Base-by-base conservation (phyloP, 2,888 invertebrate genomes). In the Heliconius hortense region DNA sequence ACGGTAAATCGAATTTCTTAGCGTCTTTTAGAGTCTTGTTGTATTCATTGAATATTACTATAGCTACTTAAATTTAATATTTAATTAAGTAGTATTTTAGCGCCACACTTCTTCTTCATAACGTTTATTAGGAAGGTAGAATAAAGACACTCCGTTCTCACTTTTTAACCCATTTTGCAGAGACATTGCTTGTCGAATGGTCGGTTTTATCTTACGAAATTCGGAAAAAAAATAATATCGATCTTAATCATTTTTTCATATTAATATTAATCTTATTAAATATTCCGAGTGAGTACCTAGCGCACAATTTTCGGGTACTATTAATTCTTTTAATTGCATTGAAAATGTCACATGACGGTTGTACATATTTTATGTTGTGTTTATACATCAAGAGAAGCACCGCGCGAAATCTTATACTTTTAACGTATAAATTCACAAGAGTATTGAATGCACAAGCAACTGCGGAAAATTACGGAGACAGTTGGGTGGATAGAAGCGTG, bases 401-500 rank as follows among this genome's bases (percentile, higher is more conserved):
- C 39, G 39, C 39, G 35, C 59, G 60, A 67, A 75, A 76, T 74
- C 86, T 89, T 87, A 84, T 87, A 88, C 90, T 88, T 88, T 77
- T 79, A 74, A 77, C 86, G 83, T 86, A 87, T 86, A 87, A 88
- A 88, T 88, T 88, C 89, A 85, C 87, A 88, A 87, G 86, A 86
- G 87, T 86, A 86, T 85, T 86, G 88, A 87, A 88, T 89, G 90
- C 89, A 91, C 85, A 85, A 85, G 87, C 87, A 87, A 82, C 82
- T 84, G 89, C 91, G 92, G 90, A 91, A 93, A 93, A 93, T 93
- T 92, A 92, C 87, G 86, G 85, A 86, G 85, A 87, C 86, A 87
- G 82, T 84, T 82, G 77, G 77, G 72, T 78, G 76, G 80, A 69
- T 79, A 74, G 72, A 60, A 68, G 69, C 56, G 73, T 76, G 78